phyloP scores from a whole-genome alignment of 2,113 vertebrate genomes.

The Gadus chalcogrammus region DNA sequence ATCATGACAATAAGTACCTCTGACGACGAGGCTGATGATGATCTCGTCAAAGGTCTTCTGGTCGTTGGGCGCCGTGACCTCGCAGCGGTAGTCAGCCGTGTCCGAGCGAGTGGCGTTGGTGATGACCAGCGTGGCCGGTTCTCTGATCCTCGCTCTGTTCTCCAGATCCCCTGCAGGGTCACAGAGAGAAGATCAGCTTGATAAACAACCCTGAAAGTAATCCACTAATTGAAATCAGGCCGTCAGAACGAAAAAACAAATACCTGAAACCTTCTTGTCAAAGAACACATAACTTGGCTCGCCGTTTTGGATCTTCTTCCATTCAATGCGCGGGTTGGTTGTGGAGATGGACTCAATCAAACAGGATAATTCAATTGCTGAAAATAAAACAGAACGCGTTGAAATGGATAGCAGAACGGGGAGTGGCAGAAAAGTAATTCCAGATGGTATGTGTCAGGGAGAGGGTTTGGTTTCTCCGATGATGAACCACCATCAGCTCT shows the following conservation, averaged over 20 bases:
- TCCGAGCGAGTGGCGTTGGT: slow-evolving; percentile 87
- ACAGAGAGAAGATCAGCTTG: not conserved
- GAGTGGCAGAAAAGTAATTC: not conserved
- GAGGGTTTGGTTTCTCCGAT: not conserved
- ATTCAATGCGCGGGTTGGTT: slow-evolving; percentile 85
- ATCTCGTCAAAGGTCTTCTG: slow-evolving; percentile 88
- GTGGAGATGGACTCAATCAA: slow-evolving; percentile 87
- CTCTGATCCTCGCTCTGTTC: slow-evolving; percentile 80
- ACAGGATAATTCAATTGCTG: slow-evolving; percentile 90
- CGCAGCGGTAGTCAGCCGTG: slow-evolving; percentile 88
- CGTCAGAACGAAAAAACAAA: too few species aligned
- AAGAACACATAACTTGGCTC: slow-evolving; percentile 90
- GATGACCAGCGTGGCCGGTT: slow-evolving; percentile 83
- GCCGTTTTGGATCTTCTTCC: slow-evolving; percentile 89
- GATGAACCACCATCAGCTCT: not conserved
- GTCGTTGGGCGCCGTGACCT: slow-evolving; percentile 85
- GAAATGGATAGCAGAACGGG: too few species aligned
- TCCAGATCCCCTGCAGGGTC: slow-evolving; percentile 78
- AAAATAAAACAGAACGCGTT: not conserved
- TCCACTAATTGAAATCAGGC: too few species aligned
- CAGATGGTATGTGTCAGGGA: not conserved
- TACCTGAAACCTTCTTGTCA: slow-evolving; percentile 85
- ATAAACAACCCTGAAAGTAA: too few species aligned
- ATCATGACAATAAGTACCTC: slow-evolving; percentile 72
- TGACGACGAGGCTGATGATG: slow-evolving; percentile 83